phyloP scores from a whole-genome alignment of 2,113 vertebrate genomes.

The Grammomys surdaster region DNA sequence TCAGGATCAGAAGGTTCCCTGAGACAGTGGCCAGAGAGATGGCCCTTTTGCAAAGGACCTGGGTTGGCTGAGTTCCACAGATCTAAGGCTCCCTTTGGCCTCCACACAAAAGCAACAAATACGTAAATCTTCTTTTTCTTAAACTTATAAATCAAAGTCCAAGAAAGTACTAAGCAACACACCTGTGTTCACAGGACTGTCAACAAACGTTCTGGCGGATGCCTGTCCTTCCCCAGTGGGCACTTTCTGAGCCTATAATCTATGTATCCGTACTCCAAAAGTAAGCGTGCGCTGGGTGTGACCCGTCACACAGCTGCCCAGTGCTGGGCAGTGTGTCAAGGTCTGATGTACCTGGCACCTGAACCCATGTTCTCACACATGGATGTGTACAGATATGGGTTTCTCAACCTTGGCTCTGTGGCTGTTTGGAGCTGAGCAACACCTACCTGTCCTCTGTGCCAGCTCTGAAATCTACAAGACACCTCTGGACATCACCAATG shows the following conservation, averaged over 20 bases:
- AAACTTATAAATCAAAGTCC: background rate
- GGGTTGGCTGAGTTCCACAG: background rate
- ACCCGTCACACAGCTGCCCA: background rate
- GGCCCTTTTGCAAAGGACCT: background rate
- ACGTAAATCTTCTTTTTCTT: too few species aligned
- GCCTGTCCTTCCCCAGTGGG: background rate
- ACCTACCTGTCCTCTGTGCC: background rate
- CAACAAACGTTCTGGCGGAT: background rate
- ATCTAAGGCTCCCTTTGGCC: background rate
- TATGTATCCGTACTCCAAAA: background rate
- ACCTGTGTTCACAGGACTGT: background rate
- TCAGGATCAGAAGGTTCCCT: background rate
- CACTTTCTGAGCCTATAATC: background rate
- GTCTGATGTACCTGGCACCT: background rate
- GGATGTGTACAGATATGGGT: fast-evolving
- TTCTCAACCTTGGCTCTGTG: background rate
- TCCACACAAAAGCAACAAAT: background rate
- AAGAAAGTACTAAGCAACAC: background rate
- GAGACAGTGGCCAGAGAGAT: background rate
- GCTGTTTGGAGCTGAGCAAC: background rate
- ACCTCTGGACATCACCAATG: background rate
- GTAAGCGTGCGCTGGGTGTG: background rate
- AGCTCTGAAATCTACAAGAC: background rate
- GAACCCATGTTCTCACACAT: too few species aligned
- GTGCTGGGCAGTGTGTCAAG: background rate